Percentiles rank a stretch among this genome's conserved stretches.
phyloP scores from a whole-genome alignment of 2,113 vertebrate species.

The Taurulus bubalis region DNA sequence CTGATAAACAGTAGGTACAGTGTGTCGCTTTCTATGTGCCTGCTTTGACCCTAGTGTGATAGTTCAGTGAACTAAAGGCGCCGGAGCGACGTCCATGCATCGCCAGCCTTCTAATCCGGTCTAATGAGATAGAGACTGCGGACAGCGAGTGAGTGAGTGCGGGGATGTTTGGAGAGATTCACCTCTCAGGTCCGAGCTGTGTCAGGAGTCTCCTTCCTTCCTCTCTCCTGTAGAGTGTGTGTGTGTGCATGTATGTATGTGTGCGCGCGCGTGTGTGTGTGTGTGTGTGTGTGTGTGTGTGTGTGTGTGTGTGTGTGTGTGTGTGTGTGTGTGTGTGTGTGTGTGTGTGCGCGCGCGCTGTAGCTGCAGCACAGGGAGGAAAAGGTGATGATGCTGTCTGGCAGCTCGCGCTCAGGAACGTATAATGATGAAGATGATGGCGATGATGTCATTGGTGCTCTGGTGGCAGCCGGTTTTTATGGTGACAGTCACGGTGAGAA shows the following conservation, averaged over 20 bases:
- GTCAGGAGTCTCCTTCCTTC: conserved; percentile 52
- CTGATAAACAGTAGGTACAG: conserved; percentile 48
- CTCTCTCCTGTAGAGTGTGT: background rate
- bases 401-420: conserved; percentile 43
- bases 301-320: conserved; percentile 1
- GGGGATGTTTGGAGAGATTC: conserved; percentile 43
- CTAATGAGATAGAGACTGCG: conserved; percentile 71
- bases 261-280: conserved; percentile 7
- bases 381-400: conserved; percentile 57
- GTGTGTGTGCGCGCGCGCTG: background rate
- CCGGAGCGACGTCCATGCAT: conserved; percentile 67
- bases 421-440: conserved; percentile 57
- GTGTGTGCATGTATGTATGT: background rate
- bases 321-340: conserved; percentile 15
- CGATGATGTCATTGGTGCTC: conserved; percentile 71
- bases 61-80: conserved; percentile 69
- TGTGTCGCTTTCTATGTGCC: conserved; percentile 51
- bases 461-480: conserved; percentile 42
- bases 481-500: conserved; percentile 41
- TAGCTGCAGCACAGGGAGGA: conserved; percentile 26
- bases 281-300: conserved; percentile 4
- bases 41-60: conserved; percentile 48
- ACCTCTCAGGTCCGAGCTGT: conserved; percentile 60
- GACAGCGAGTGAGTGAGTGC: conserved; percentile 21
- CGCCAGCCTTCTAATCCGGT: conserved; percentile 75